Conservation (phyloP, 2,113 vertebrate species). For the Indicator indicator region DNA sequence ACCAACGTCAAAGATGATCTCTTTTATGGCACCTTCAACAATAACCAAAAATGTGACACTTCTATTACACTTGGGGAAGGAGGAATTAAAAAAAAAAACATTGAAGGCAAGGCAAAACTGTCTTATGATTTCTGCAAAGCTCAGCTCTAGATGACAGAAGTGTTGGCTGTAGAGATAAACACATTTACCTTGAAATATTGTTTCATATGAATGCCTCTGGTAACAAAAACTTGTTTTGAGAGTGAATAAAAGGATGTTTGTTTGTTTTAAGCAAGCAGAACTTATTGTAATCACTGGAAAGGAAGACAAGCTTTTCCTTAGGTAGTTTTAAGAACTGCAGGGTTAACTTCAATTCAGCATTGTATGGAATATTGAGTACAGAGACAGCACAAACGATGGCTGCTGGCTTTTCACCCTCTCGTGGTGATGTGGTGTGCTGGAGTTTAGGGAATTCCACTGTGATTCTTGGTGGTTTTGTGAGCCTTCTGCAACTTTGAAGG, state of each 20-base stretch:
- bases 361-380: no score
- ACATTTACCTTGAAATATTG: not conserved
- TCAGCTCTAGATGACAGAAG: not conserved
- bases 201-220: not conserved
- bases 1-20: not conserved
- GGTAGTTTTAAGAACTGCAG: not conserved
- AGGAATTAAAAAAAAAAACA: not conserved
- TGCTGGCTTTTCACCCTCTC: no score
- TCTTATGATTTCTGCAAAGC: not conserved
- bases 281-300: not conserved
- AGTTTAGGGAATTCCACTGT: no score
- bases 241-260: not conserved
- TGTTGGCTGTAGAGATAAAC: not conserved
- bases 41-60: not conserved
- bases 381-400: no score
- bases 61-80: not conserved
- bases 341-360: accelerated
- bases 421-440: no score
- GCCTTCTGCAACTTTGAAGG: no score
- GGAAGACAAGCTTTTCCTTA: not conserved
- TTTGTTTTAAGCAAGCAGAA: not conserved
- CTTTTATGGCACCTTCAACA: not conserved
- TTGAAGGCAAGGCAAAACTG: not conserved
- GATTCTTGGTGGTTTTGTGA: no score
- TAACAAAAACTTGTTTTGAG: not conserved